These are phyloP conservation scores for Setophaga petechia DNA, from an alignment of 2,113 vertebrate species.

Conservation along the genomic window DNA sequence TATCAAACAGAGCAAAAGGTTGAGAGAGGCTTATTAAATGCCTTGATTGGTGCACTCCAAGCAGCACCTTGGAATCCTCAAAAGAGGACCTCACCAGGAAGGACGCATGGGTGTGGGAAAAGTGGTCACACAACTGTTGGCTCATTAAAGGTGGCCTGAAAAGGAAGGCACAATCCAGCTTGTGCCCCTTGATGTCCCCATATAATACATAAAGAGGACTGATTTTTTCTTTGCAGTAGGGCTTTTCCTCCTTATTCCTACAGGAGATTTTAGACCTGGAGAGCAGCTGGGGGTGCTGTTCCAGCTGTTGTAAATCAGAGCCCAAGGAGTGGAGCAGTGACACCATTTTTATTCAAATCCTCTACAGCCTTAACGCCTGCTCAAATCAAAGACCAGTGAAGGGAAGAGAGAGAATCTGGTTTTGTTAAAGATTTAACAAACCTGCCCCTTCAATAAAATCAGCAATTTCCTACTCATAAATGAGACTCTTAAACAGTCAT, in stretches of 20 bases:
- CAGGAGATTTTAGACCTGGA: not conserved
- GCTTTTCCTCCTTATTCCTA: not conserved
- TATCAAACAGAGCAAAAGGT: conserved; percentile 34
- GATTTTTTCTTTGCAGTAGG: not conserved
- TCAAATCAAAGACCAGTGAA: conserved; percentile 8
- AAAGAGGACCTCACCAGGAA: conserved; percentile 47
- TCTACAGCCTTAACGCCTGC: not conserved
- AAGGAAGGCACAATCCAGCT: not conserved
- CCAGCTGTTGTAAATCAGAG: not conserved
- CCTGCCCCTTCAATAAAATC: not conserved
- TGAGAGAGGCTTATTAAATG: conserved; percentile 49
- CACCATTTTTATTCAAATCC: not conserved
- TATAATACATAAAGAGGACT: not conserved
- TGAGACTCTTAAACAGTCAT: not conserved
- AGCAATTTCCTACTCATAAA: not conserved
- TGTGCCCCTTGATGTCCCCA: not conserved
- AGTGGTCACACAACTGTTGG: conserved; percentile 7
- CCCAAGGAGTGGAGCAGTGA: not conserved
- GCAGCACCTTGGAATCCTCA: conserved; percentile 45
- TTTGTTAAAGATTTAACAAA: conserved; percentile 21
- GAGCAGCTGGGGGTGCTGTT: not conserved
- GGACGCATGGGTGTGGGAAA: conserved; percentile 16
- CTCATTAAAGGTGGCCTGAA: conserved; percentile 17
- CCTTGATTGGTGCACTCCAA: conserved; percentile 47
- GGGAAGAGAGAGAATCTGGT: not conserved